phyloP scores from a whole-genome alignment of 2,797 vertebrate genomes.

The Decapterus maruadsi region DNA sequence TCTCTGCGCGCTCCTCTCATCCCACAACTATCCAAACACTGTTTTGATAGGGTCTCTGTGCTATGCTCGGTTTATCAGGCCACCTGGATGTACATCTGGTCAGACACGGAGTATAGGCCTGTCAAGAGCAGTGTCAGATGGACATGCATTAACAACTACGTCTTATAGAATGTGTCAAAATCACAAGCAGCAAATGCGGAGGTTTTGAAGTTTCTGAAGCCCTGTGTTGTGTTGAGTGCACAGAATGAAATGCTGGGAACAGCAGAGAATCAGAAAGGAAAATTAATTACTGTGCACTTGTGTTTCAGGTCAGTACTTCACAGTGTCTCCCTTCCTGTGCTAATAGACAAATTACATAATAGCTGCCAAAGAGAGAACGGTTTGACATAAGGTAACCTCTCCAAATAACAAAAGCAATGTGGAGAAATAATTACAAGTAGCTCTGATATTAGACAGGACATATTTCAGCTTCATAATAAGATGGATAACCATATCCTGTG shows the following conservation, averaged over 20 bases:
- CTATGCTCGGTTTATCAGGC: conserved; percentile 78
- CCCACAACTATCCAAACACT: conserved; percentile 78
- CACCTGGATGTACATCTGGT: conserved; percentile 82
- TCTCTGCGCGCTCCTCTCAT: conserved; percentile 64
- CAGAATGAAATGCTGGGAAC: conserved; percentile 58
- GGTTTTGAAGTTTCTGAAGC: conserved; percentile 42
- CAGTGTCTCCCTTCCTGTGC: conserved; percentile 61
- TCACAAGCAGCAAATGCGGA: conserved; percentile 33
- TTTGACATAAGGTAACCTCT: conserved; percentile 62
- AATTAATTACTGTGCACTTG: conserved; percentile 66
- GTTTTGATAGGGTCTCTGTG: conserved; percentile 63
- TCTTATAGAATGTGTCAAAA: conserved; percentile 58
- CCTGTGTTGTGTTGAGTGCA: conserved; percentile 7
- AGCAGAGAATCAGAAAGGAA: conserved; percentile 54
- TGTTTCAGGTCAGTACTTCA: conserved; percentile 74
- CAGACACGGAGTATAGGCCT: conserved; percentile 58
- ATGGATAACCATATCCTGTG: conserved; percentile 12
- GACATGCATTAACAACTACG: conserved; percentile 75
- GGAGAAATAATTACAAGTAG: conserved; percentile 47
- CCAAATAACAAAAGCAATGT: conserved; percentile 42
- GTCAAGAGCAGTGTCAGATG: conserved; percentile 77
- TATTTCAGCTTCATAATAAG: conserved; percentile 45
- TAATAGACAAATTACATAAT: conserved; percentile 76
- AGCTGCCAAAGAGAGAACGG: conserved; percentile 37
- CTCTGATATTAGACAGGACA: conserved; percentile 40